Conservation (phyloP, 2,888 invertebrate species). For the Mythimna vitellina region DNA sequence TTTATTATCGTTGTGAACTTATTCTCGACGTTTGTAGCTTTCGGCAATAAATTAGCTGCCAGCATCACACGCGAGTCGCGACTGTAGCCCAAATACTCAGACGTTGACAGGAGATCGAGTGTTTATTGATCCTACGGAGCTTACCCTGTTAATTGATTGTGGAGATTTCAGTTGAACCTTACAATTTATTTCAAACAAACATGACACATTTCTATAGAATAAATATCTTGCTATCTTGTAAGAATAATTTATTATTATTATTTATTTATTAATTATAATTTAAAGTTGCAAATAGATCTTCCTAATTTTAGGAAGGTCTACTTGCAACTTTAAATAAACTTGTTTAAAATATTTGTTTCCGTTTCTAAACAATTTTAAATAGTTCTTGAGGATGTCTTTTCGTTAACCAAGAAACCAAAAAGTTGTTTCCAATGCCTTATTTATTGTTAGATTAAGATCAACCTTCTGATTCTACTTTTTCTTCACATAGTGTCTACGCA, state of each 20-base stretch:
- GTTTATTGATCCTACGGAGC: constrained; percentile 31
- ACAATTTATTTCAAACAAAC: constrained; percentile 20
- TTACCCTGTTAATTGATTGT: constrained; percentile 27
- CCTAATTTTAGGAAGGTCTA: background rate
- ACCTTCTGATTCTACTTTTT: constrained; percentile 8
- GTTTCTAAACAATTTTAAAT: background rate
- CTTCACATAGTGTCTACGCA: background rate
- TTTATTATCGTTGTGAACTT: constrained; percentile 58
- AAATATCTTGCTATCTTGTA: background rate
- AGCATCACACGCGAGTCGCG: constrained; percentile 17
- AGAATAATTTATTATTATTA: too few species aligned
- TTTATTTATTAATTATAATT: too few species aligned
- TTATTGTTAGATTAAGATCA: background rate
- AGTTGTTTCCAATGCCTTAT: background rate
- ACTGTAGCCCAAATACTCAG: constrained; percentile 32
- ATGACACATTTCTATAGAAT: background rate
- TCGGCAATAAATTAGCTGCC: constrained; percentile 54
- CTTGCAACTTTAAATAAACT: background rate
- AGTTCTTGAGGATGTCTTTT: background rate
- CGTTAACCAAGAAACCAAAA: background rate
- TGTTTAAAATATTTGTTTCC: too few species aligned
- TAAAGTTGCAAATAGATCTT: background rate
- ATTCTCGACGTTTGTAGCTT: constrained; percentile 51
- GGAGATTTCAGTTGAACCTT: background rate
- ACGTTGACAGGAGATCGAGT: constrained; percentile 13